Evolutionary conservation across 2,888 invertebrate genomes (phyloP).

Genomic region (Zootermopsis nevadensis): DNA sequence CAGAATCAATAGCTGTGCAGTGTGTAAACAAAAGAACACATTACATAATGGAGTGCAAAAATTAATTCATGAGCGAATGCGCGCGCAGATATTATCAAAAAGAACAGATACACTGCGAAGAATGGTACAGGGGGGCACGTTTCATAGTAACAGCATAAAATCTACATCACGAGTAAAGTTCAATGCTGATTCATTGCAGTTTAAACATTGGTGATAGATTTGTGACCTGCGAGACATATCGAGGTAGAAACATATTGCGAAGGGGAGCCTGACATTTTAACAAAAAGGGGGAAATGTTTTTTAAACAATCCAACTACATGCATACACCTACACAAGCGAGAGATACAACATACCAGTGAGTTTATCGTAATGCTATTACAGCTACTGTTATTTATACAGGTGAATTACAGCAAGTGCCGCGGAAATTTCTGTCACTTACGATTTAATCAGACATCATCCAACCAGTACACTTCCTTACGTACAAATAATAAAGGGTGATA

Average conservation of each 20-base stretch:
- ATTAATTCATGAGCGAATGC: constrained; percentile 42
- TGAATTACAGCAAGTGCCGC: background rate
- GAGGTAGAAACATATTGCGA: background rate
- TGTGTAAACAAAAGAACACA: constrained; percentile 40
- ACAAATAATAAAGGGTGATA: background rate
- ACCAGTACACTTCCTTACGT: background rate
- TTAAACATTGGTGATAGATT: constrained; percentile 29
- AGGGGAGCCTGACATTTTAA: background rate
- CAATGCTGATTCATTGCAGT: constrained; percentile 37
- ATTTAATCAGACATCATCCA: background rate
- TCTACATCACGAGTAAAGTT: constrained; percentile 20
- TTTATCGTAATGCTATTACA: background rate
- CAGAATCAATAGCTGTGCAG: constrained; percentile 43
- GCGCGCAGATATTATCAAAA: constrained; percentile 34
- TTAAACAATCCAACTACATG: background rate
- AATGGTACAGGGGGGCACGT: background rate
- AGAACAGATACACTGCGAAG: constrained; percentile 22
- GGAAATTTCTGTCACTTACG: background rate
- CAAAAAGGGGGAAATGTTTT: background rate
- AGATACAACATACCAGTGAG: background rate
- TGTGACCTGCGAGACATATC: constrained; percentile 31
- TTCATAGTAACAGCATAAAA: constrained; percentile 15
- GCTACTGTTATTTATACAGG: background rate
- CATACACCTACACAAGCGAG: background rate
- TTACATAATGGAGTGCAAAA: constrained; percentile 45